phyloP scores from a whole-genome alignment of 1,140 invertebrate species.

The Drosophila quadrilineata region DNA sequence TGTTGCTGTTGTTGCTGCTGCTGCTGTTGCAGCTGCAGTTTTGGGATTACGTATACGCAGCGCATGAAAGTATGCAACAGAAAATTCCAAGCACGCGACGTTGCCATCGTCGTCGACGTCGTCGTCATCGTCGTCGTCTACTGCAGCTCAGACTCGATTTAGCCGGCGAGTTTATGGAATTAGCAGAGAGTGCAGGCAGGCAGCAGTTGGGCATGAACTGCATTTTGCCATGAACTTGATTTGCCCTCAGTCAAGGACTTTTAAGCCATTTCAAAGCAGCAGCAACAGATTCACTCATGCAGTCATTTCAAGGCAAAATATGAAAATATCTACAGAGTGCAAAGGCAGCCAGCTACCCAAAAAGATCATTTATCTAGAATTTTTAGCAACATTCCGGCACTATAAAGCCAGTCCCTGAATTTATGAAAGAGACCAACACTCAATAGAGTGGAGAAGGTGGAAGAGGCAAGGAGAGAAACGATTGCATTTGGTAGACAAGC shows the following conservation, averaged over 20 bases:
- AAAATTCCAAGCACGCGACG: slow-evolving; percentile 26
- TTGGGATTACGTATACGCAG: slow-evolving; percentile 16
- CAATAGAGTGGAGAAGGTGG: no score
- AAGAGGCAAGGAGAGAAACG: no score
- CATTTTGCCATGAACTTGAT: slow-evolving; percentile 74
- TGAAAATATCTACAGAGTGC: slow-evolving; percentile 69
- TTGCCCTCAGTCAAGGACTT: slow-evolving; percentile 80
- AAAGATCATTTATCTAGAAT: slow-evolving; percentile 77
- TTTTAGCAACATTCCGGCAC: slow-evolving; percentile 65
- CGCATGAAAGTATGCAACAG: slow-evolving; percentile 35
- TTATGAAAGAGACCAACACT: no score
- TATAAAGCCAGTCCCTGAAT: slow-evolving; percentile 42
- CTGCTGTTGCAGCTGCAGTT: background rate
- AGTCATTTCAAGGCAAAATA: slow-evolving; percentile 71
- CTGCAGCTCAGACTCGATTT: slow-evolving; percentile 41
- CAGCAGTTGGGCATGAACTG: slow-evolving; percentile 11
- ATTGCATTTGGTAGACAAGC: slow-evolving; percentile 25
- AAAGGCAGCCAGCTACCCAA: no score
- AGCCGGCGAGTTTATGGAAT: slow-evolving; percentile 55
- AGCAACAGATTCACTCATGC: slow-evolving; percentile 17
- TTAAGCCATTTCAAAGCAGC: slow-evolving; percentile 30
- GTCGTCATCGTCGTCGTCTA: slow-evolving; percentile 5
- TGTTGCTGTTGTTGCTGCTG: background rate
- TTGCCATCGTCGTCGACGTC: no score
- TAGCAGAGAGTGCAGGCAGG: slow-evolving; percentile 39